A percentile compares a stretch with the other conserved stretches of the same genome.
These are phyloP conservation scores for Drosophila imparisetae DNA, from an alignment of 2,888 invertebrate species.

Conservation along the genomic window DNA sequence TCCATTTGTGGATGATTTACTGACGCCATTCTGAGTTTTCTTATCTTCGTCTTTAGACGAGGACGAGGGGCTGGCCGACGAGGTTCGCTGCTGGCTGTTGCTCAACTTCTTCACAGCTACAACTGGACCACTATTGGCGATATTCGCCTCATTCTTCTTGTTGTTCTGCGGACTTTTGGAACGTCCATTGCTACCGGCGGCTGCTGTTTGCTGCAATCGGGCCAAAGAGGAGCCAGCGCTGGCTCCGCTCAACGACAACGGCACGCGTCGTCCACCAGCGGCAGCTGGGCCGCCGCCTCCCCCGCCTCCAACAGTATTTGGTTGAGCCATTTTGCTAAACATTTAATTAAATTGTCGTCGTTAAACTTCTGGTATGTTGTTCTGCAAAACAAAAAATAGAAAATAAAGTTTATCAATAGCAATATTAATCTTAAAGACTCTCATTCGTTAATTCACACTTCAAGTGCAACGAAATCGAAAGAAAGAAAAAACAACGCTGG, in stretches of 20 bases:
- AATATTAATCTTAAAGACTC: neutral
- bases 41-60: conserved; percentile 67
- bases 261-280: conserved; percentile 61
- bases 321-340: conserved; percentile 81
- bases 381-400: conserved; percentile 35
- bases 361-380: conserved; percentile 22
- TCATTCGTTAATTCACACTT: conserved; percentile 11
- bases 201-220: conserved; percentile 54
- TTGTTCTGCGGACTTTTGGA: conserved; percentile 65
- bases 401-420: neutral
- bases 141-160: conserved; percentile 41
- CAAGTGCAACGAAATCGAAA: conserved; percentile 52
- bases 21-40: conserved; percentile 75
- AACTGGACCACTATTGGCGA: conserved; percentile 30
- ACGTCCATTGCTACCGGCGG: conserved; percentile 52
- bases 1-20: conserved; percentile 56
- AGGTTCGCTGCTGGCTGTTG: conserved; percentile 26
- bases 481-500: neutral
- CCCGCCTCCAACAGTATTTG: conserved; percentile 55
- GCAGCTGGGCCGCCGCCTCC: conserved; percentile 34
- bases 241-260: conserved; percentile 49
- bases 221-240: conserved; percentile 33
- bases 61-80: conserved; percentile 22
- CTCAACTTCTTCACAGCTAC: conserved; percentile 48
- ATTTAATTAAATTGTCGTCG: conserved; percentile 47